phyloP scores from a whole-genome alignment of 1,140 invertebrate genomes.

The Heliothis subflexa region DNA sequence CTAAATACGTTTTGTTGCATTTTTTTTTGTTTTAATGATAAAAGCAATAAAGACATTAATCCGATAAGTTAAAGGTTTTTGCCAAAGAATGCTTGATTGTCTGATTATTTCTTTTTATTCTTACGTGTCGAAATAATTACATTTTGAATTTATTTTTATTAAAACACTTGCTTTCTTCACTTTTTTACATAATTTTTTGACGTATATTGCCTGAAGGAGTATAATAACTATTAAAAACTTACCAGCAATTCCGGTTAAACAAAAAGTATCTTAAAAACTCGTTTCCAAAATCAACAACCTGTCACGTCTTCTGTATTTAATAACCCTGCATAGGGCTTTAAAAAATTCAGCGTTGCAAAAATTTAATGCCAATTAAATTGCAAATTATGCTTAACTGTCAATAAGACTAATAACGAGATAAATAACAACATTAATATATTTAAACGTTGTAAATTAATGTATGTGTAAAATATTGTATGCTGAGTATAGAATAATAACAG shows the following conservation, averaged over 20 bases:
- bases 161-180: too few species aligned
- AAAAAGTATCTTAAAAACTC: not conserved
- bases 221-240: not conserved
- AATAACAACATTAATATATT: constrained; percentile 41
- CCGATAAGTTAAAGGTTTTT: too few species aligned
- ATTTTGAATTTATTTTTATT: too few species aligned
- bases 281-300: not conserved
- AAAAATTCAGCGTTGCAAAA: not conserved
- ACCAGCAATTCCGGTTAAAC: not conserved
- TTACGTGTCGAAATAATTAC: too few species aligned
- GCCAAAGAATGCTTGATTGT: too few species aligned
- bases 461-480: constrained; percentile 12
- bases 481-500: constrained; percentile 22
- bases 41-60: too few species aligned
- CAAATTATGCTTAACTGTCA: constrained; percentile 38
- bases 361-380: constrained; percentile 1
- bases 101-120: too few species aligned
- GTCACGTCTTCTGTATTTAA: not conserved
- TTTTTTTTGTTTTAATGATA: too few species aligned
- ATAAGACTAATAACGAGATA: constrained; percentile 32
- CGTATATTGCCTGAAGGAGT: too few species aligned
- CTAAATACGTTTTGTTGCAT: too few species aligned
- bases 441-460: constrained; percentile 31
- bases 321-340: not conserved
- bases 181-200: too few species aligned